Evolutionary conservation across 2,888 invertebrate genomes (phyloP).

Genomic region (Eustalomyia histrio): DNA sequence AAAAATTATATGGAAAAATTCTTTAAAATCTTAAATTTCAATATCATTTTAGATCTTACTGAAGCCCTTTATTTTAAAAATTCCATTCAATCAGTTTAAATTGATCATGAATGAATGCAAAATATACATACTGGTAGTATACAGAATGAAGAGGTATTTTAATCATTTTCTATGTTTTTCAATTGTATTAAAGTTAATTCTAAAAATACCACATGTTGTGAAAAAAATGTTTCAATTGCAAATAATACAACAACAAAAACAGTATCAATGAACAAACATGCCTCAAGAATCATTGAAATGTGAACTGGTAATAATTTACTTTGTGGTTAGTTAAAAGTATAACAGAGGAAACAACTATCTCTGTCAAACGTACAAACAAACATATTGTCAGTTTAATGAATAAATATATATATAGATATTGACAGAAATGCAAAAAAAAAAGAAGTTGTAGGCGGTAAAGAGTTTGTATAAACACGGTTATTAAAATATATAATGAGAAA

Average conservation of each 20-base stretch:
- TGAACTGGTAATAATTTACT: conserved; percentile 67
- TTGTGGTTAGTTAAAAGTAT: conserved; percentile 59
- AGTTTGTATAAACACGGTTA: not conserved
- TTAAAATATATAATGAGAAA: conserved; percentile 19
- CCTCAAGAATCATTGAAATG: conserved; percentile 67
- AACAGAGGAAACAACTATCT: not conserved
- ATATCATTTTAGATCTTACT: not conserved
- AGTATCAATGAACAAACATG: conserved; percentile 65
- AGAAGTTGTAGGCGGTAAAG: conserved; percentile 43
- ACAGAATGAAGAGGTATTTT: not conserved
- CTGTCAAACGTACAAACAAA: not conserved
- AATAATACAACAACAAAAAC: conserved; percentile 43
- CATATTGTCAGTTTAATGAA: conserved; percentile 27
- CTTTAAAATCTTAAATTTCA: not conserved
- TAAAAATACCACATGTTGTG: conserved; percentile 43
- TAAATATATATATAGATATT: conserved; percentile 32
- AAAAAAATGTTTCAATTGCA: conserved; percentile 56
- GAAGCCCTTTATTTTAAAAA: not conserved
- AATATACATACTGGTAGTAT: not conserved
- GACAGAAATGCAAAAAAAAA: conserved; percentile 29
- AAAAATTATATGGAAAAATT: no score
- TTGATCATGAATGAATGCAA: not conserved
- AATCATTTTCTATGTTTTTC: conserved; percentile 32
- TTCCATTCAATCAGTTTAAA: not conserved
- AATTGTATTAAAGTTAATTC: conserved; percentile 32